phyloP scores from a whole-genome alignment of 37 sponge, comb jelly and placozoan genomes.

The Eunapius fragilis region DNA sequence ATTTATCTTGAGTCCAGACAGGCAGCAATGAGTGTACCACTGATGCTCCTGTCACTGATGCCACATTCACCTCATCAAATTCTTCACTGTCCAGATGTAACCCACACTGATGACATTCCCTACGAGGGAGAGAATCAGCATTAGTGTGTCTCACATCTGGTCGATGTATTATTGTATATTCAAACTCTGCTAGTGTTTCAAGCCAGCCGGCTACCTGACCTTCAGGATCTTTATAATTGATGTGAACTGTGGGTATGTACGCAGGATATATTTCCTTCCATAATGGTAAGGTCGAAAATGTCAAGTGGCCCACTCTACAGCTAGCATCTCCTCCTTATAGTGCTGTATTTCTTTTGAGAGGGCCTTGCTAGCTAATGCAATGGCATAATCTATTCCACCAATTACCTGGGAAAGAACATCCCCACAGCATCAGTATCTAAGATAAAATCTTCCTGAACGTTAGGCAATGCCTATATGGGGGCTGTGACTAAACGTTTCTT shows the following conservation, averaged over 20 bases:
- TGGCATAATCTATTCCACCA: slow-evolving; percentile 14
- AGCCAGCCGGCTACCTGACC: slow-evolving; percentile 37
- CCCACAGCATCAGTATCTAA: slow-evolving; percentile 49
- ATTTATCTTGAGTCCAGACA: too few relatives aligned
- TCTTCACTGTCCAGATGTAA: too few relatives aligned
- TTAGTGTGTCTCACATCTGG: slow-evolving; percentile 1
- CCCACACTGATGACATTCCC: slow-evolving; percentile 2
- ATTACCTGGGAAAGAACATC: slow-evolving; percentile 29
- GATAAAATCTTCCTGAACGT: background rate
- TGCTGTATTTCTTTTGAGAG: slow-evolving; percentile 28
- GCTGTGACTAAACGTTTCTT: background rate
- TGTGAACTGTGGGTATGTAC: slow-evolving; percentile 14
- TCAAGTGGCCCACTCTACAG: slow-evolving; percentile 3
- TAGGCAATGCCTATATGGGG: slow-evolving; percentile 25
- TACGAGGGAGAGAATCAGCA: slow-evolving; percentile 23
- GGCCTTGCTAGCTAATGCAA: slow-evolving; percentile 24
- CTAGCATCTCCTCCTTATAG: slow-evolving; percentile 29
- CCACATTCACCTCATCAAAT: too few relatives aligned
- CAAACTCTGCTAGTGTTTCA: slow-evolving; percentile 8
- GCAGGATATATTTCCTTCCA: background rate
- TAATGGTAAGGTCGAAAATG: slow-evolving; percentile 33
- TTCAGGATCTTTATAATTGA: slow-evolving; percentile 17
- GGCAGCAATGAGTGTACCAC: too few relatives aligned
- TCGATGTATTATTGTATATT: slow-evolving; percentile 16
- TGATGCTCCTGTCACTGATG: too few relatives aligned